Evolutionary conservation across 2,797 vertebrate genomes (phyloP), one percentile per base, ranked within the genome.

Genomic region (Gobionotothen gibberifrons): DNA sequence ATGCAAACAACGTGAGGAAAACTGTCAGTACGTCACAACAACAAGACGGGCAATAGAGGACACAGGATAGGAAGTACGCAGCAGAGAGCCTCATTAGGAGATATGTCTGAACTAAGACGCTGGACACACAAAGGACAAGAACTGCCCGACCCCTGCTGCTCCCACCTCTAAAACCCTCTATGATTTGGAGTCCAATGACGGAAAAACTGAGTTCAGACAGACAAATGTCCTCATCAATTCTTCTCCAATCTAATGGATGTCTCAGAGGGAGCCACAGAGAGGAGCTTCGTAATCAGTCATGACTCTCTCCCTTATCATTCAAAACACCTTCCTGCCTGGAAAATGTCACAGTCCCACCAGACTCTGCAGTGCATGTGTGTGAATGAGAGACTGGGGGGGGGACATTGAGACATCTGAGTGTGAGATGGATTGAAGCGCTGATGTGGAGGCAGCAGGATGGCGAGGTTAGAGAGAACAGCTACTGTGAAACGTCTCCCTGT

Each of bases 291-390:
- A 79, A 85, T 90, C 85, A 82, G 65, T 90, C 83, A 83, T 42
- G 43, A 47, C 69, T 76, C 79, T 56, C 44, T 74, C 55, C 47
- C 66, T 85, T 83, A 85, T 91, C 87, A 82, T 68, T 86, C 78
- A 82, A 72, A 82, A 39, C 83, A 84, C 79, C 74, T 76, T 76
- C 80, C 79, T 84, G 81, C 72, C 88, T 87, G 86, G 83, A 63
- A 80, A 89, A 89, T 87, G 79, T 67, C 68, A 79, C 26, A 62
- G 72, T 79, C 74, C 55, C 51, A 68, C 53, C 85, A 72, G 9
- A 47, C 74, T 72, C 62, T 56, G 36, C 65, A 21, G 64, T 32
- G 65, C 60, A 66, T 15, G 44, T 56, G 54, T 67, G 22, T 1
- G 58, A 26, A 56, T 47, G 64, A 53, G 42, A 19, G 56, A 44